Evolutionary conservation across 2,797 vertebrate genomes (phyloP).

Genomic region (Pampus argenteus): DNA sequence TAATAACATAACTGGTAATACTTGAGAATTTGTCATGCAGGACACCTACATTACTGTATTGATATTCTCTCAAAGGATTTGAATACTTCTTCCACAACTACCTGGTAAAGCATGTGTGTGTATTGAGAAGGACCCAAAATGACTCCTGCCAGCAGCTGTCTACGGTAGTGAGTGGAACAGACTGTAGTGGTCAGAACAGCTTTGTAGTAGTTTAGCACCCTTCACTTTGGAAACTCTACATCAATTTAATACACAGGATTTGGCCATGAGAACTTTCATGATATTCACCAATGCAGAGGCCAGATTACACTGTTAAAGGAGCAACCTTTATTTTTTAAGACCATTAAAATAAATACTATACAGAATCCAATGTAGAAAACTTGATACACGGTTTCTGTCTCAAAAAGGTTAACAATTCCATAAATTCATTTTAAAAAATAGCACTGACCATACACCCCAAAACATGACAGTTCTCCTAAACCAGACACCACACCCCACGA

Average conservation of each 20-base stretch:
- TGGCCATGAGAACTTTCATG: slow-evolving; percentile 3
- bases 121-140: too few species aligned
- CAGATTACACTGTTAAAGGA: slow-evolving; percentile 79
- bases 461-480: slow-evolving; percentile 57
- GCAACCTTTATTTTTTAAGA: slow-evolving; percentile 88
- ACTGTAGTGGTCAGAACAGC: neutral
- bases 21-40: too few species aligned
- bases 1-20: too few species aligned
- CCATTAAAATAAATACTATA: slow-evolving; percentile 92
- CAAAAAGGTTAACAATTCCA: slow-evolving; percentile 83
- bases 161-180: too few species aligned
- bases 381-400: slow-evolving; percentile 87
- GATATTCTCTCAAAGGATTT: too few species aligned
- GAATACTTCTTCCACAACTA: too few species aligned
- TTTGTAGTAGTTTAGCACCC: neutral
- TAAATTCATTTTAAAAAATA: slow-evolving; percentile 83
- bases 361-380: slow-evolving; percentile 91
- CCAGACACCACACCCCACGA: slow-evolving; percentile 60
- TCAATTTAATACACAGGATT: neutral
- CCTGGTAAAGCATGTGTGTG: too few species aligned
- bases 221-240: too few species aligned
- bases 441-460: slow-evolving; percentile 79
- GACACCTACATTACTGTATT: too few species aligned
- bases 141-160: too few species aligned
- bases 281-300: slow-evolving; percentile 67